Evolutionary conservation across 2,113 vertebrate species (phyloP).

Genomic region (Capreolus pygargus): DNA sequence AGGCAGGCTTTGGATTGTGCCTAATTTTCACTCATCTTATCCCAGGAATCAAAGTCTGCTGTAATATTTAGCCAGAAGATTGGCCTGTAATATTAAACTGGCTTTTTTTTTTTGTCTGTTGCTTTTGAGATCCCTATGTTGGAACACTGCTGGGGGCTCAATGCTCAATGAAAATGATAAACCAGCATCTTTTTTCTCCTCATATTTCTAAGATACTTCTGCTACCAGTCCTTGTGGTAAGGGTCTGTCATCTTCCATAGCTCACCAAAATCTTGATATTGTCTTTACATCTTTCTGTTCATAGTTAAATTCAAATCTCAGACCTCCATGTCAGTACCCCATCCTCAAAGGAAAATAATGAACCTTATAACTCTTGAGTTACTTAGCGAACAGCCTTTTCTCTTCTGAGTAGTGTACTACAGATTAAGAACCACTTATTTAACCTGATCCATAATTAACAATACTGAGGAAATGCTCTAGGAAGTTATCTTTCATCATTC

Average conservation of each 20-base stretch:
- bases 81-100: not conserved
- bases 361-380: slow-evolving; percentile 1
- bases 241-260: not conserved
- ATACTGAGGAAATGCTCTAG: not conserved
- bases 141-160: not conserved
- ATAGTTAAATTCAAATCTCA: slow-evolving; percentile 27
- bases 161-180: slow-evolving; percentile 26
- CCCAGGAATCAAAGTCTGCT: not conserved
- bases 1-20: not conserved
- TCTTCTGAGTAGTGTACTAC: not conserved
- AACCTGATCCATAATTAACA: not conserved
- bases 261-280: not conserved
- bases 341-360: not conserved
- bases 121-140: not conserved
- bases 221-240: not conserved
- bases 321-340: not conserved
- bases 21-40: not conserved
- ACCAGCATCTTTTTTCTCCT: not conserved
- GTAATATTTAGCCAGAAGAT: not conserved
- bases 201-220: not conserved
- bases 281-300: not conserved
- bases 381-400: slow-evolving; percentile 10
- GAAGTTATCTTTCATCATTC: slow-evolving; percentile 13
- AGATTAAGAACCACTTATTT: not conserved
- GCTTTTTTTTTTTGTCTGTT: not conserved